A percentile compares a stretch with the other conserved stretches of the same genome.
phyloP scores from a whole-genome alignment of 2,113 vertebrate species.

The Gymnobelideus leadbeateri region DNA sequence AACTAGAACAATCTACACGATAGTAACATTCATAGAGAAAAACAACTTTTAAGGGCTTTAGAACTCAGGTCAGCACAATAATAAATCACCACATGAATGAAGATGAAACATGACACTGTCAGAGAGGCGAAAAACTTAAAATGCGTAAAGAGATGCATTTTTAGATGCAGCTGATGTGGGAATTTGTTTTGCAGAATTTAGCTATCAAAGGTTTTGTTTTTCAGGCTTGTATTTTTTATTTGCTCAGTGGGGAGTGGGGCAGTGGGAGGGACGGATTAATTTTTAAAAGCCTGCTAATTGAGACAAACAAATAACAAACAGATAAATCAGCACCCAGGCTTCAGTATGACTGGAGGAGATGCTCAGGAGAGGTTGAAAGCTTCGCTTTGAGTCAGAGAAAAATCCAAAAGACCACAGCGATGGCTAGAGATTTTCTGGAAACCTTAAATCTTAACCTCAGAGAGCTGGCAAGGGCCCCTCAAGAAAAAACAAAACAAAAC shows the following conservation, averaged over 20 bases:
- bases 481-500: background rate
- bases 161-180: background rate
- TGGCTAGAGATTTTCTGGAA: background rate
- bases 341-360: background rate
- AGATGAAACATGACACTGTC: background rate
- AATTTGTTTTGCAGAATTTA: background rate
- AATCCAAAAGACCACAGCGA: background rate
- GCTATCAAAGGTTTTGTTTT: background rate
- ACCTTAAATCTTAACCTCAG: background rate
- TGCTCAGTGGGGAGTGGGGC: background rate
- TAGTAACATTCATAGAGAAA: background rate
- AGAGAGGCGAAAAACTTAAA: background rate
- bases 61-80: background rate
- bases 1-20: background rate
- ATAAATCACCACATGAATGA: background rate
- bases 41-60: background rate
- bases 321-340: background rate
- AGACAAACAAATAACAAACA: background rate
- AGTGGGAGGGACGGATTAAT: background rate
- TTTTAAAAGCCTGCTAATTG: background rate
- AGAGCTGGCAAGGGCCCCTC: background rate
- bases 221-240: background rate
- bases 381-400: background rate
- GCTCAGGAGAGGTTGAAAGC: background rate
- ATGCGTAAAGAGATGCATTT: background rate